Conservation (phyloP, 2,113 vertebrate species). For the Laticauda laticaudata region DNA sequence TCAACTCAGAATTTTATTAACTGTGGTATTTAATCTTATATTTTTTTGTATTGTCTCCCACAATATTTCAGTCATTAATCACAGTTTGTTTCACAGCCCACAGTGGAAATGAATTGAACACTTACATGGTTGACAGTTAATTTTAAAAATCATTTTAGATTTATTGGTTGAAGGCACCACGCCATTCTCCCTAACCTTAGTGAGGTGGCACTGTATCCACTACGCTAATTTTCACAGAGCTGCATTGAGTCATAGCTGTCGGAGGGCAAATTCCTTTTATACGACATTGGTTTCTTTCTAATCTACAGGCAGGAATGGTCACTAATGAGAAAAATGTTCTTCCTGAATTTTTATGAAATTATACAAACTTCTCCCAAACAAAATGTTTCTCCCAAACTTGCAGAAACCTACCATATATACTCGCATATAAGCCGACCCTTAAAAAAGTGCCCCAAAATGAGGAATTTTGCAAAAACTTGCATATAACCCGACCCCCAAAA, state of each 20-base stretch:
- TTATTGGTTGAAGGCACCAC: constrained; percentile 20
- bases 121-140: constrained; percentile 27
- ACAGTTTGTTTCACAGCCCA: constrained; percentile 11
- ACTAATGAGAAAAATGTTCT: not conserved
- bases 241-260: not conserved
- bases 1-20: constrained; percentile 10
- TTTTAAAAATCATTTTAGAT: constrained; percentile 18
- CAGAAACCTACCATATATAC: not conserved
- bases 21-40: constrained; percentile 24
- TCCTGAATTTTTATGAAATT: not conserved
- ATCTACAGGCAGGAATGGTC: not conserved
- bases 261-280: not conserved
- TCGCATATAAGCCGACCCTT: no score
- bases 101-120: not conserved
- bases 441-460: no score
- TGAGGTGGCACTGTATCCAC: not conserved
- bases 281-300: not conserved
- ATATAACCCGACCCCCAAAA: no score
- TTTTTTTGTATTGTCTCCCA: constrained; percentile 13
- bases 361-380: not conserved
- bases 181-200: not conserved
- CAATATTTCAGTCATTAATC: constrained; percentile 19
- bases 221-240: not conserved
- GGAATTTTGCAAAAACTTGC: no score
- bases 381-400: not conserved